phyloP scores from a whole-genome alignment of 1,140 invertebrate genomes.

The Sycophaga agraensis region DNA sequence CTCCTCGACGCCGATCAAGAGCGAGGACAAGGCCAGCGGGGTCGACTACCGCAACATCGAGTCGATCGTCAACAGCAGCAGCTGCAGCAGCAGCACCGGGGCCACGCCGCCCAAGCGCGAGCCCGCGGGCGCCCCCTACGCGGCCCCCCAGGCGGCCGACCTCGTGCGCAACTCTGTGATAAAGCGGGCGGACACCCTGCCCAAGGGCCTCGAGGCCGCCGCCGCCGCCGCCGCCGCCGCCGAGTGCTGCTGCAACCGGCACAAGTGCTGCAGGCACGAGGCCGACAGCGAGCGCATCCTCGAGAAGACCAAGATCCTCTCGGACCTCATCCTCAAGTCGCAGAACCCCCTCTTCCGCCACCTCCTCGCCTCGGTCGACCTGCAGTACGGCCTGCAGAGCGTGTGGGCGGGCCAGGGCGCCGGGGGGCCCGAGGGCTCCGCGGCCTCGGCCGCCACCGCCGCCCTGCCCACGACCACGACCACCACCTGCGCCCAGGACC shows the following conservation, averaged over 20 bases:
- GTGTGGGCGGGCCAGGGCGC: neutral
- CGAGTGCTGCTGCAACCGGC: slow-evolving; percentile 49
- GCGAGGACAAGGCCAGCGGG: slow-evolving; percentile 45
- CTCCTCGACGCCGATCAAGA: slow-evolving; percentile 53
- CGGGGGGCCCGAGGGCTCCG: neutral
- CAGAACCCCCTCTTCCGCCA: slow-evolving; percentile 52
- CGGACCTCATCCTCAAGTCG: slow-evolving; percentile 51
- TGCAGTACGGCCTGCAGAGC: slow-evolving; percentile 26
- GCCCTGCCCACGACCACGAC: neutral
- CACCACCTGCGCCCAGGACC: slow-evolving; percentile 47
- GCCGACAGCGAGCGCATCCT: slow-evolving; percentile 44
- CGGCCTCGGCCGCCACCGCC: neutral
- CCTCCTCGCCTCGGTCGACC: slow-evolving; percentile 47
- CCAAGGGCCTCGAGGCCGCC: neutral
- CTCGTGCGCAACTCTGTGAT: slow-evolving; percentile 48
- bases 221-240: slow-evolving; percentile 2
- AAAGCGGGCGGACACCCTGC: slow-evolving; percentile 38
- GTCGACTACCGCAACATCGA: slow-evolving; percentile 57
- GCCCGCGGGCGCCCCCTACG: slow-evolving; percentile 19
- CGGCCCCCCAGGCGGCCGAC: slow-evolving; percentile 16
- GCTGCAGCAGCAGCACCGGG: slow-evolving; percentile 2
- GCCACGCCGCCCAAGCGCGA: slow-evolving; percentile 13
- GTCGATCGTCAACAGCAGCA: slow-evolving; percentile 44
- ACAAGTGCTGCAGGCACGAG: slow-evolving; percentile 52
- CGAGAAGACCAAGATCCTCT: slow-evolving; percentile 53